A percentile compares a stretch with the other conserved stretches of the same genome.
Conservation (phyloP, 2,113 vertebrate genomes). For the Protobothrops flavoviridis region DNA sequence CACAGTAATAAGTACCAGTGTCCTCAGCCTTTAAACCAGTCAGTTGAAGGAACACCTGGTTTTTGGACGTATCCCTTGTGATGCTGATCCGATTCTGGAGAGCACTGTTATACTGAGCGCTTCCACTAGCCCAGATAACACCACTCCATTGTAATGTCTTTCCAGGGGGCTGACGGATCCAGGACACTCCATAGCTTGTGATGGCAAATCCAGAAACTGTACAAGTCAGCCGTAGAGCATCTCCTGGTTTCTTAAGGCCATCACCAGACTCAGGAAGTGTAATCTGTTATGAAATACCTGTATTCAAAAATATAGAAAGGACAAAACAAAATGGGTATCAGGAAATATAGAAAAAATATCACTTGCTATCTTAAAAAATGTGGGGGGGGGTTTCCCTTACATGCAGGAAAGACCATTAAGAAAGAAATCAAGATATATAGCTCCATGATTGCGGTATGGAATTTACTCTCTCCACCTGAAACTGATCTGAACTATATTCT, state of each 20-base stretch:
- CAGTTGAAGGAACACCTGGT: neutral
- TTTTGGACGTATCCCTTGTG: neutral
- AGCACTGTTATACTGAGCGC: neutral
- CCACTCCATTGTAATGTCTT: neutral
- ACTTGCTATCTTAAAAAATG: neutral
- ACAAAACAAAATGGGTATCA: neutral
- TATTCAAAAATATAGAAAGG: neutral
- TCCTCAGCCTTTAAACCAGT: neutral
- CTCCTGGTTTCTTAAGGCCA: neutral
- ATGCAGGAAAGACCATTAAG: neutral
- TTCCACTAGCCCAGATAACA: neutral
- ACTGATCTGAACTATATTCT: neutral
- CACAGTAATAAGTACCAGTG: neutral
- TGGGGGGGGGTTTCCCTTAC: neutral
- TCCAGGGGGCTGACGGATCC: neutral
- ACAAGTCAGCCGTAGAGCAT: neutral
- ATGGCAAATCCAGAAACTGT: slow-evolving; percentile 31
- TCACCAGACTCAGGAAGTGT: neutral
- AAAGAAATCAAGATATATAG: neutral
- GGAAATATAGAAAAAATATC: neutral
- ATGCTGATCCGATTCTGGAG: neutral
- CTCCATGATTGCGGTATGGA: neutral
- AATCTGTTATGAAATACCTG: neutral
- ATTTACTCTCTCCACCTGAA: neutral
- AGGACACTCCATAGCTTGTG: neutral